phyloP scores from a whole-genome alignment of 2,888 invertebrate genomes.

The Rambutsinella grinnellia region DNA sequence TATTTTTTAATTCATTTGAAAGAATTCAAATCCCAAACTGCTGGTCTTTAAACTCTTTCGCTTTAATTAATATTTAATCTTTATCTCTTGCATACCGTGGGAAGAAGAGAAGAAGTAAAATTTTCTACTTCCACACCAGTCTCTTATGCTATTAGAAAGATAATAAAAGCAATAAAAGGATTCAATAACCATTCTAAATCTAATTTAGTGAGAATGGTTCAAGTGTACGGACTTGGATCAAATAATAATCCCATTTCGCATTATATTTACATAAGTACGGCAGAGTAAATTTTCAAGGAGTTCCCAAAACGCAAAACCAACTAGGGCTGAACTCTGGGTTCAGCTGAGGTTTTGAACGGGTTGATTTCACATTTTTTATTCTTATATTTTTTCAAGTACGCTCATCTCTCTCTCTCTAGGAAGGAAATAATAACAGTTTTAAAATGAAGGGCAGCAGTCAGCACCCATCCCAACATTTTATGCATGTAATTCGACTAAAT shows the following conservation, averaged over 20 bases:
- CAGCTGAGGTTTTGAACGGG: too few relatives aligned
- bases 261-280: neutral
- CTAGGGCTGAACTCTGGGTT: too few relatives aligned
- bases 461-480: neutral
- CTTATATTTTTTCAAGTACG: slow-evolving; percentile 10
- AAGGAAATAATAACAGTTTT: slow-evolving; percentile 12
- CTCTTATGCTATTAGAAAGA: too few relatives aligned
- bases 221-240: neutral
- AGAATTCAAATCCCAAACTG: too few relatives aligned
- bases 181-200: slow-evolving; percentile 8
- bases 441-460: neutral
- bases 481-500: slow-evolving; percentile 39
- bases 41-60: too few relatives aligned
- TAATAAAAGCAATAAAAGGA: neutral
- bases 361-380: slow-evolving; percentile 17
- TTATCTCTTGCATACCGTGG: slow-evolving; percentile 1
- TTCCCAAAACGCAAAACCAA: neutral
- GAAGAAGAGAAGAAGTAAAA: slow-evolving; percentile 17
- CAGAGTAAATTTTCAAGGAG: slow-evolving; percentile 4
- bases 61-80: neutral
- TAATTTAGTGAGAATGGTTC: slow-evolving; percentile 5
- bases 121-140: too few relatives aligned
- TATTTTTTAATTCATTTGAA: too few relatives aligned
- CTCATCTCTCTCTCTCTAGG: slow-evolving; percentile 14
- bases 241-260: neutral